These are phyloP conservation scores for Mechanitis messenoides DNA, from an alignment of 2,888 invertebrate species.

Conservation along the genomic window DNA sequence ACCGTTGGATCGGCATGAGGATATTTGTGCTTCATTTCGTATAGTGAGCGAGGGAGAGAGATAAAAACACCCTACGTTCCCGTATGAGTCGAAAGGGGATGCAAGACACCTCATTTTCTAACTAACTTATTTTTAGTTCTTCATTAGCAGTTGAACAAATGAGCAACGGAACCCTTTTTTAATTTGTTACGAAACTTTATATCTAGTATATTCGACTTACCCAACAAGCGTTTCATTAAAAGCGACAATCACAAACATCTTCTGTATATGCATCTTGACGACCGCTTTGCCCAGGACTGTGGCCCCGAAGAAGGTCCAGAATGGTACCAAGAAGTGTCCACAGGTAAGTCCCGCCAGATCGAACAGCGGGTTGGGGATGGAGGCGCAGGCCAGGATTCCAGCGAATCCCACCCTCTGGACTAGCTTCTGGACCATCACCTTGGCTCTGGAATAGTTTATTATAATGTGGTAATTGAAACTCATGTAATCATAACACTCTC, in stretches of 20 bases:
- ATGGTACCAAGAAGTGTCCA: conserved; percentile 98
- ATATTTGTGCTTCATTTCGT: no score
- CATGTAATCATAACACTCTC: no score
- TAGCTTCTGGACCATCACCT: conserved; percentile 89
- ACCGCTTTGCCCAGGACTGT: conserved; percentile 98
- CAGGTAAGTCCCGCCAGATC: conserved; percentile 99
- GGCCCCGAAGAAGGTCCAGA: conserved; percentile 99
- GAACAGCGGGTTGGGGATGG: conserved; percentile 99
- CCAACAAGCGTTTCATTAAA: conserved; percentile 96
- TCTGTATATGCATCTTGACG: conserved; percentile 98
- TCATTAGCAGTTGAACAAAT: no score
- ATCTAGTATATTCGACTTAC: conserved; percentile 55
- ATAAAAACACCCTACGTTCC: no score
- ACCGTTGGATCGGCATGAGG: no score
- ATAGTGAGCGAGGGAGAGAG: no score
- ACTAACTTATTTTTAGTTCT: no score
- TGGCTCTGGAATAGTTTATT: conserved; percentile 74
- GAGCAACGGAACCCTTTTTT: no score
- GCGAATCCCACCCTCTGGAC: conserved; percentile 97
- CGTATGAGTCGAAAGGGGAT: no score
- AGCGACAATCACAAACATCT: conserved; percentile 96
- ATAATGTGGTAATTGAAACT: not conserved
- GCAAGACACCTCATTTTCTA: no score
- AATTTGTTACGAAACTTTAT: not conserved
- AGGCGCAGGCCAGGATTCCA: conserved; percentile 96